Evolutionary conservation across 2,797 vertebrate genomes (phyloP).

Genomic region (Cetoscarus ocellatus): DNA sequence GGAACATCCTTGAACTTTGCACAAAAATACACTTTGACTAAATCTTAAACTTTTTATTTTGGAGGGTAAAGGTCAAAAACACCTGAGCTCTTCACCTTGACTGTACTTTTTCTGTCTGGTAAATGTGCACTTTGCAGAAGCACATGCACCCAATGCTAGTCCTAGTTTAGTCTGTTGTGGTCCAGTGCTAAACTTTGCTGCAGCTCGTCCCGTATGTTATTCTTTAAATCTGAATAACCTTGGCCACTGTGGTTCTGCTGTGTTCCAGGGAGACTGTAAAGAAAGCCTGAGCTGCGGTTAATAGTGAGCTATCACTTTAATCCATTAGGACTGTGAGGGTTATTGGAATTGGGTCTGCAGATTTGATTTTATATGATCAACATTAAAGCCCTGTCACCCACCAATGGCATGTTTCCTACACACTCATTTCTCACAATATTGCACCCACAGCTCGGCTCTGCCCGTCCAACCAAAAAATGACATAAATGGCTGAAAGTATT

Average conservation of each 20-base stretch:
- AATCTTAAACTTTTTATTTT: too few species aligned
- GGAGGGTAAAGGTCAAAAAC: too few species aligned
- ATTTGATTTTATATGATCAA: conserved; percentile 68
- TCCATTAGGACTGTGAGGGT: conserved; percentile 71
- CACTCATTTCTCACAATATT: conserved; percentile 52
- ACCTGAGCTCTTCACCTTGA: too few species aligned
- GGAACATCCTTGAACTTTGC: too few species aligned
- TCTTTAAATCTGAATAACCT: conserved; percentile 52
- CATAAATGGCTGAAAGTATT: conserved; percentile 52
- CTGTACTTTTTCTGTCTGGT: too few species aligned
- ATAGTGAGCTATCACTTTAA: conserved; percentile 65
- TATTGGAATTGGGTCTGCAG: conserved; percentile 68
- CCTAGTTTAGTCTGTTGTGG: neutral
- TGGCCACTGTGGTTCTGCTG: conserved; percentile 20
- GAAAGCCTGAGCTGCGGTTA: conserved; percentile 58
- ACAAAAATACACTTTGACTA: too few species aligned
- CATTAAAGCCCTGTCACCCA: conserved; percentile 52
- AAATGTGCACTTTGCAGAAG: too few species aligned
- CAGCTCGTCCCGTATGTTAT: neutral
- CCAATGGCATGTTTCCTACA: conserved; percentile 40
- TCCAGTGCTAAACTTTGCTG: neutral
- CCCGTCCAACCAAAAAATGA: conserved; percentile 58
- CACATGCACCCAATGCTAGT: too few species aligned
- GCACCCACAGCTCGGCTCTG: conserved; percentile 45
- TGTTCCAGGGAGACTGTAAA: conserved; percentile 63